A percentile compares a stretch with the other conserved stretches of the same genome.
These are phyloP conservation scores for Melipona bicolor DNA, from an alignment of 2,888 invertebrate species.

Conservation along the genomic window DNA sequence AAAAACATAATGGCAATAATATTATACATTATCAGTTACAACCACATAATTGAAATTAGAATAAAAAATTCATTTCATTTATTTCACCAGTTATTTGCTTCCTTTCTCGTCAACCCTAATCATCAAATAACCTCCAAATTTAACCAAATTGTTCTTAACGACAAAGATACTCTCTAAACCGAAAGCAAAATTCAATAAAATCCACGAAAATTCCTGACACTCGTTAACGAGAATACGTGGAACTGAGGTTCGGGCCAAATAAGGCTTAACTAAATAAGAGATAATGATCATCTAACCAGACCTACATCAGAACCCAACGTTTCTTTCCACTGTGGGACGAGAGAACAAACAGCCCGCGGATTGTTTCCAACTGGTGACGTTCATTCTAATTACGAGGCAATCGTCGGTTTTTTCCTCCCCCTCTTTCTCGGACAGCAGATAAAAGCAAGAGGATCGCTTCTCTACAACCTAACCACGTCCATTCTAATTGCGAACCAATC, in stretches of 20 bases:
- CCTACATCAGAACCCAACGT: not conserved
- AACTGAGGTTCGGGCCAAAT: not conserved
- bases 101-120: too few species aligned
- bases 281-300: slow-evolving; percentile 29
- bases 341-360: slow-evolving; percentile 1
- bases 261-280: slow-evolving; percentile 19
- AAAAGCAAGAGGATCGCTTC: slow-evolving; percentile 4
- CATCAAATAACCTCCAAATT: too few species aligned
- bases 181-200: not conserved
- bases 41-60: too few species aligned
- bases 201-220: not conserved
- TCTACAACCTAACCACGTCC: slow-evolving; percentile 3
- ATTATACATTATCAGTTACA: too few species aligned
- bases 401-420: not conserved
- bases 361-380: slow-evolving; percentile 12
- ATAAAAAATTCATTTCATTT: too few species aligned
- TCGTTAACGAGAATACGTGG: not conserved
- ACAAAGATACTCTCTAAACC: not conserved
- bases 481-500: slow-evolving; percentile 52
- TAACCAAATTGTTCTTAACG: too few species aligned
- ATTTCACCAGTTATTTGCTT: too few species aligned
- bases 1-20: too few species aligned
- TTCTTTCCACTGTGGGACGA: not conserved
- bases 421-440: not conserved
- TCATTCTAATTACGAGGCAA: slow-evolving; percentile 20